Evolutionary conservation across 1,140 invertebrate genomes (phyloP).

Genomic region (Mya arenaria): DNA sequence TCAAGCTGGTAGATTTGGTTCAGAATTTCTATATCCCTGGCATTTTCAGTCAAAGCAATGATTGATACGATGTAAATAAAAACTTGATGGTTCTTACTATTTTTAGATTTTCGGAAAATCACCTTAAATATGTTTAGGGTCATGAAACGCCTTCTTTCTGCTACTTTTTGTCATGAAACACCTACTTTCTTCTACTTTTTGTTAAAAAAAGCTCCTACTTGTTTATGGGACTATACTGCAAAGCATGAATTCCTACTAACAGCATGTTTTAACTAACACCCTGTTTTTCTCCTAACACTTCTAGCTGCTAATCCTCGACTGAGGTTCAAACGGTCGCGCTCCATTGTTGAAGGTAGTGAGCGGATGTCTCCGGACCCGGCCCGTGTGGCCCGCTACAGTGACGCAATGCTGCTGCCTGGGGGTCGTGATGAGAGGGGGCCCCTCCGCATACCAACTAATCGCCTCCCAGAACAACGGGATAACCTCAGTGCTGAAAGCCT

Average conservation of each 20-base stretch:
- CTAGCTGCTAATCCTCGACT: conserved; percentile 47
- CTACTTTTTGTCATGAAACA: too few species aligned
- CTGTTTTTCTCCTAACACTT: too few species aligned
- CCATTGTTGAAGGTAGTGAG: conserved; percentile 52
- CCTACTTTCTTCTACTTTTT: too few species aligned
- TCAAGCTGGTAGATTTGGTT: too few species aligned
- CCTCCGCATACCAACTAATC: conserved; percentile 36
- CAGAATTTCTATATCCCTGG: too few species aligned
- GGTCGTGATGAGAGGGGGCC: conserved; percentile 25
- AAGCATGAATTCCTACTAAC: conserved; percentile 20
- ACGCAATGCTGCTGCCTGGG: conserved; percentile 2
- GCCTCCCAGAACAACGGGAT: conserved; percentile 10
- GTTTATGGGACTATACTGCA: background rate
- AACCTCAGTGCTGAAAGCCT: conserved; percentile 95
- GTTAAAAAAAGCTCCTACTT: too few species aligned
- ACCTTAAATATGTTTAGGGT: too few species aligned
- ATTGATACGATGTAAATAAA: too few species aligned
- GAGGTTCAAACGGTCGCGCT: conserved; percentile 52
- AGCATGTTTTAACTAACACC: conserved; percentile 41
- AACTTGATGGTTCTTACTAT: too few species aligned
- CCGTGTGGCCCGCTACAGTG: conserved; percentile 23
- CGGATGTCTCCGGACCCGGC: background rate
- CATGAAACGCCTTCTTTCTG: too few species aligned
- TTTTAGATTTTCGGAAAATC: too few species aligned
- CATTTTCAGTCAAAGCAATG: too few species aligned